Base-by-base conservation (phyloP, 2,888 invertebrate genomes). In the Vannuccia rotundouncinata region DNA sequence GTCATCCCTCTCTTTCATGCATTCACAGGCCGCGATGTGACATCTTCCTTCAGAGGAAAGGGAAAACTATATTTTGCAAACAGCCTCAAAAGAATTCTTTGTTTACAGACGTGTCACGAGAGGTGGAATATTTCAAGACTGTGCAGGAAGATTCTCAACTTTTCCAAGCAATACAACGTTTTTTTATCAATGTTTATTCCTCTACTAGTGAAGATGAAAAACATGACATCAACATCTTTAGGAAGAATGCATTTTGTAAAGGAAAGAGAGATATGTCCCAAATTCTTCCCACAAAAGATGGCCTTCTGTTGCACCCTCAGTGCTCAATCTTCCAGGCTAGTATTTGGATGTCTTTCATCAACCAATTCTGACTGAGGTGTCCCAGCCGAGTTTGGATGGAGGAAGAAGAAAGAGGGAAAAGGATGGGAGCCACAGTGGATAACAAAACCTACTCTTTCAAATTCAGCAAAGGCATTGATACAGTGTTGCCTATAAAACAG, bases 331-430 rank as follows among this genome's bases (percentile, higher is more conserved):
- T 66, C 66, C 66, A 66, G 25, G 66, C 66, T 66, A 66, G 66
- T 66, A 66, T 66, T 66, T 66, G 22, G 66, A 66, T 66, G 66
- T 66, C 66, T 66, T 66, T 66, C 66, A 66, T 66, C 66, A 66
- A 66, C 66, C 5, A 66, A 66, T 66, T 66, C 66, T 66, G 66
- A 17, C 66, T 66, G 5, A 66, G 66, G 66, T 66, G 22, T 66
- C 66, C 66, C 66, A 66, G 22, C 66, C 66, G 66, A 66, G 66
- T 66, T 66, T 22, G 66, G 22, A 66, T 66, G 66, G 66, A 66
- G 25, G 25, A 66, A 66, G 66, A 66, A 66, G 66, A 66, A 66
- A 66, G 66, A 66, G 66, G 66, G 66, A 66, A 66, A 66, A 22
- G 66, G 66, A 66, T 66, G 66, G 66, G 5, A 66, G 66, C 66